These are phyloP conservation scores for Cataglyphis altisquamis DNA, from an alignment of 2,888 invertebrate species.

Conservation along the genomic window DNA sequence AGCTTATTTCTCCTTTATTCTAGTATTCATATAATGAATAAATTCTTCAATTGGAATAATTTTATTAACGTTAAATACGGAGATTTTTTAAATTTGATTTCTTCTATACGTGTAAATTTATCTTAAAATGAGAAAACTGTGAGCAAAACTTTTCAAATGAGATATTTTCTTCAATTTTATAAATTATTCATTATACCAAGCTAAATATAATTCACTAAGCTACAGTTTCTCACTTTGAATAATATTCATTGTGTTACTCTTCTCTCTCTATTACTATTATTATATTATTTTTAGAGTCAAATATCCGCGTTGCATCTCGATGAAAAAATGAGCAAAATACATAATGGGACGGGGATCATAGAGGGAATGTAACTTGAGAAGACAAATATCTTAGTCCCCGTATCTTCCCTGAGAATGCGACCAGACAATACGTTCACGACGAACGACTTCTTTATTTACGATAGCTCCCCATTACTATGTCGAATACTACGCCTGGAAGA, in stretches of 20 bases:
- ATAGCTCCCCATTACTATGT: slow-evolving; percentile 53
- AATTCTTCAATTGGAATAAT: not conserved
- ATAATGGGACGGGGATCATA: slow-evolving; percentile 61
- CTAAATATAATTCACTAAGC: not conserved
- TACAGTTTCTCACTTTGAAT: not conserved
- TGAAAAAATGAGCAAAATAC: slow-evolving; percentile 61
- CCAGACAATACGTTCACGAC: slow-evolving; percentile 48
- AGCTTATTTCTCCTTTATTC: slow-evolving; percentile 37
- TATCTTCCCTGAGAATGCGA: slow-evolving; percentile 53
- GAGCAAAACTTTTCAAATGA: not conserved
- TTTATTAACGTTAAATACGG: slow-evolving; percentile 2
- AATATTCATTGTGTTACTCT: slow-evolving; percentile 18
- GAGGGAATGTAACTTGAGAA: slow-evolving; percentile 56
- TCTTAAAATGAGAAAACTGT: not conserved
- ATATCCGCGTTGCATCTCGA: not conserved
- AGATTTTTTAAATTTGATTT: not conserved
- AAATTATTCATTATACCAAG: not conserved
- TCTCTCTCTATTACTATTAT: not conserved
- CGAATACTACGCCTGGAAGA: slow-evolving; percentile 48
- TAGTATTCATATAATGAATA: not conserved
- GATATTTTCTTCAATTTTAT: not conserved
- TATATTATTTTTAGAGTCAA: slow-evolving; percentile 16
- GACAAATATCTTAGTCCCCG: slow-evolving; percentile 60
- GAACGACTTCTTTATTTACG: slow-evolving; percentile 63
- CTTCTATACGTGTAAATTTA: not conserved